A percentile compares a stretch with the other conserved stretches of the same genome.
Evolutionary conservation across 2,113 vertebrate genomes (phyloP).

Genomic region (Scatophagus argus): DNA sequence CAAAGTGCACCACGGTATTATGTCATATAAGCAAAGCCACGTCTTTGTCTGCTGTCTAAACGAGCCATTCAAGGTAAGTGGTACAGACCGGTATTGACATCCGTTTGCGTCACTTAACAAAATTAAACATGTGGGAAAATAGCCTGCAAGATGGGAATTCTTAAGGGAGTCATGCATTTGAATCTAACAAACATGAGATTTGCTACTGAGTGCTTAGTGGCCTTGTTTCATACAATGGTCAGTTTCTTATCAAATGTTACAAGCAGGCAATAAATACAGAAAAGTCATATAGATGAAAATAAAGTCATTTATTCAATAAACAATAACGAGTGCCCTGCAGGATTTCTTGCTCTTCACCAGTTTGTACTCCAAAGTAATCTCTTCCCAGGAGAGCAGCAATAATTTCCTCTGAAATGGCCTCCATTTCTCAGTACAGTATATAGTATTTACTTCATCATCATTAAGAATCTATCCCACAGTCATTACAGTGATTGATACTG

Average conservation of each 20-base stretch:
- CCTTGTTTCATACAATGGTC: constrained; percentile 14
- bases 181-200: constrained; percentile 26
- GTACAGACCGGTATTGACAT: constrained; percentile 78
- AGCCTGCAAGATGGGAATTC: constrained; percentile 58
- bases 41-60: constrained; percentile 71
- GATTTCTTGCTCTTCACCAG: constrained; percentile 9
- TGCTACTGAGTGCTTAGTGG: constrained; percentile 34
- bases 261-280: neutral
- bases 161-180: constrained; percentile 46
- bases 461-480: constrained; percentile 74
- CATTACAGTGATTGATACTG: constrained; percentile 78
- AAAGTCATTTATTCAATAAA: neutral
- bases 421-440: constrained; percentile 67
- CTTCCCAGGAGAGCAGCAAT: constrained; percentile 36
- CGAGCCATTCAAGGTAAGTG: constrained; percentile 78
- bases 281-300: neutral
- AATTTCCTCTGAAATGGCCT: constrained; percentile 58
- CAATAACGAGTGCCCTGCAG: neutral
- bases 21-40: constrained; percentile 75
- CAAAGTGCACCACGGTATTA: constrained; percentile 74
- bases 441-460: constrained; percentile 79
- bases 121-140: constrained; percentile 82
- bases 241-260: constrained; percentile 9
- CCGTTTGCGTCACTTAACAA: constrained; percentile 78
- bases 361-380: constrained; percentile 21